phyloP scores from a whole-genome alignment of 2,797 vertebrate genomes.

The Coracias cyanogaster region DNA sequence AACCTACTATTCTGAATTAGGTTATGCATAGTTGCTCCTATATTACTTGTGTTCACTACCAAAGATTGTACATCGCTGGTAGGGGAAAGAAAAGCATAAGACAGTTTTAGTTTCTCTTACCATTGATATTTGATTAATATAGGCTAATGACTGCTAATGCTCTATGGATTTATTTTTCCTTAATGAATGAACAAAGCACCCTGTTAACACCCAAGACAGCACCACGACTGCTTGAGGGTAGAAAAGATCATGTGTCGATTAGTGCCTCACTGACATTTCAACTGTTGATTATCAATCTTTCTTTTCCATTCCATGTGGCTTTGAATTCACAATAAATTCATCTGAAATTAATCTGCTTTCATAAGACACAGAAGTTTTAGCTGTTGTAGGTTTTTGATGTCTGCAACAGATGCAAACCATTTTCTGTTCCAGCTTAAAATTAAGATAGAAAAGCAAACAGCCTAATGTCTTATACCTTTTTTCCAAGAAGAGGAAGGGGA shows the following conservation, averaged over 20 bases:
- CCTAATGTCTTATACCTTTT: neutral
- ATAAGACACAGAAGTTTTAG: neutral
- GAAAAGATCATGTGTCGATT: neutral
- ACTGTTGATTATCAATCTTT: neutral
- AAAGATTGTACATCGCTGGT: neutral
- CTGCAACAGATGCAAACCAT: neutral
- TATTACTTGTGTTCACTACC: neutral
- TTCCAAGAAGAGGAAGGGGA: neutral
- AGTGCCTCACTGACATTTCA: neutral
- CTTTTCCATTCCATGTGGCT: neutral
- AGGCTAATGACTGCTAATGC: neutral
- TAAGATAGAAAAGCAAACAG: neutral
- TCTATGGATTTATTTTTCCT: neutral
- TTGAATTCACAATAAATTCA: neutral
- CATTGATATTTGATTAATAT: neutral
- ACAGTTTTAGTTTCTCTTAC: neutral
- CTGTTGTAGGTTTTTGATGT: neutral
- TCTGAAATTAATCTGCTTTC: neutral
- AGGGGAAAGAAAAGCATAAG: neutral
- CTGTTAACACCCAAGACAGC: neutral
- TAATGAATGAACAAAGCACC: neutral
- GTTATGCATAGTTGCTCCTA: neutral
- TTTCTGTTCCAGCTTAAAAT: neutral
- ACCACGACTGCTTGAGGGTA: neutral
- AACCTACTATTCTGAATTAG: neutral